Base-by-base conservation (phyloP, 2,113 vertebrate genomes). In the Neogobius melanostomus region DNA sequence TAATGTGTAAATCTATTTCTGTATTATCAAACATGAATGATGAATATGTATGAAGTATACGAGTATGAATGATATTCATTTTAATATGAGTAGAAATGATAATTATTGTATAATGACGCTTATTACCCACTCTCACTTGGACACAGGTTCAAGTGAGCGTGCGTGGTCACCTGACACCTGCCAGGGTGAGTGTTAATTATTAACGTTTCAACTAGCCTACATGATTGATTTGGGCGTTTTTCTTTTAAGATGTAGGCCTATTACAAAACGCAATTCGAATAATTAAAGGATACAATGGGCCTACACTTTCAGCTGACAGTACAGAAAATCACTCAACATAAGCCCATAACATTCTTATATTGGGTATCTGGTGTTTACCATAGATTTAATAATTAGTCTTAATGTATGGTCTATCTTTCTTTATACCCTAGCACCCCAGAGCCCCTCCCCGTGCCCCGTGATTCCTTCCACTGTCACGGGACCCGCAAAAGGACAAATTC, bases 401-500 rank as follows among this genome's bases (percentile, higher is more conserved):
- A 2, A 36, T 36, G 28, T 36, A 36, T 36, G 28, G 28, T 36
- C 28, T 36, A 36, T 36, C 28, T 36, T 3, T 36, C 28, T 28
- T 28, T 28, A 28, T 28, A 28, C 28, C 28, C 28, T 1, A 28
- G 28, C 28, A 28, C 28, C n/a, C 3, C n/a, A n/a, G n/a, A n/a
- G n/a, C 51, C 50, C 50, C 15, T 52, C 59, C 52, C 28, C 14
- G n/a, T 15, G 15, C 15, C 50, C 11, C 6, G 5, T 44, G 42
- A 45, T 14, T 12, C 36, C 59, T 5, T 8, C 7, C 44, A 75
- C 69, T 64, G 81, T 93, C 92, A 93, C 82, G 92, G 88, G 92
- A 92, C 68, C 67, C 36, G 64, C 60, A 51, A 79, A 70, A 51
- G 76, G 72, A 46, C 11, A 10, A 5, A 49, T 15, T n/a, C 8